Percentiles rank a stretch among this genome's conserved stretches.
Evolutionary conservation across 2,113 vertebrate genomes (phyloP).

Genomic region (Pseudois nayaur): DNA sequence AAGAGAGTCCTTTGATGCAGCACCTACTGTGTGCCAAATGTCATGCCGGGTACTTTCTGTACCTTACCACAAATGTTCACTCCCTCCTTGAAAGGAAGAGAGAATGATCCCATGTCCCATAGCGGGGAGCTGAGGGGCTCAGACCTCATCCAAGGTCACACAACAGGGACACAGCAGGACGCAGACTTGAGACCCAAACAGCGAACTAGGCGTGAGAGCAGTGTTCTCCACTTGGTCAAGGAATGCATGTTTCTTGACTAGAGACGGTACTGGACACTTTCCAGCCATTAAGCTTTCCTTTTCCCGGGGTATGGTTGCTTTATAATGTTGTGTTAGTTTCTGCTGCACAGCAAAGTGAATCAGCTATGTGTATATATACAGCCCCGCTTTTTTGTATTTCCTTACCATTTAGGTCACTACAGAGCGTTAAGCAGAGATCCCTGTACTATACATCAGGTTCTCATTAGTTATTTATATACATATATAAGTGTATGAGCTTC

Average conservation of each 20-base stretch:
- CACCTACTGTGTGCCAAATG: neutral
- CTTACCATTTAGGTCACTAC: neutral
- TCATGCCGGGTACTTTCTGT: neutral
- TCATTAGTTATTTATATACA: neutral
- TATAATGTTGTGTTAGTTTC: neutral
- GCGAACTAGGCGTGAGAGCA: neutral
- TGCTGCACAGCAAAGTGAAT: neutral
- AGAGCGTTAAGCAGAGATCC: neutral
- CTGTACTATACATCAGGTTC: neutral
- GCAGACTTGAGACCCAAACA: neutral
- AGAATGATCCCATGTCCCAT: accelerated
- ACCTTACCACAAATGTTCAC: neutral
- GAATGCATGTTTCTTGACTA: neutral
- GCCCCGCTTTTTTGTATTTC: neutral
- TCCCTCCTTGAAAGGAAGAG: neutral
- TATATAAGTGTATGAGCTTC: neutral
- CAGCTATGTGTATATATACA: neutral
- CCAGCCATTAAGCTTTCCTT: neutral
- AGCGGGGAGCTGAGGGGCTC: neutral
- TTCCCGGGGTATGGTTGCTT: neutral
- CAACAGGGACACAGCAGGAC: neutral
- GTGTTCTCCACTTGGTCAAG: accelerated
- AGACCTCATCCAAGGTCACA: neutral
- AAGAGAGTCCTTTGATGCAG: neutral
- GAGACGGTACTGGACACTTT: neutral